A percentile compares a stretch with the other conserved stretches of the same genome.
These are phyloP conservation scores for Halisarca cf. caerulea DNA, from an alignment of 37 sponge, comb jelly and placozoan genomes.

Conservation along the genomic window DNA sequence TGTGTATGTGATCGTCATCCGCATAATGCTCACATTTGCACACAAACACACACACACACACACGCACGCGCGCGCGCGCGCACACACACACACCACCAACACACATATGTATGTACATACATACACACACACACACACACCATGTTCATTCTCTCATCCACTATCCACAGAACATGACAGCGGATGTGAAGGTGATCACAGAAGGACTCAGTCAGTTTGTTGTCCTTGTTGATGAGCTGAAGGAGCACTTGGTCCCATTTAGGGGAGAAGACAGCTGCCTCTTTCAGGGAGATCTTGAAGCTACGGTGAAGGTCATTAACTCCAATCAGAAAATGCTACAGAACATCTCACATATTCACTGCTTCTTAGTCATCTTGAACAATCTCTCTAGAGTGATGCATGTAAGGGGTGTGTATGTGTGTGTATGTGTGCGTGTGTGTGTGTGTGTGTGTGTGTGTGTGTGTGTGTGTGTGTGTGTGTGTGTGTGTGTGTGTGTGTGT, in stretches of 20 bases:
- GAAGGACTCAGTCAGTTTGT: slow-evolving; percentile 7
- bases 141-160: background rate
- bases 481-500: background rate
- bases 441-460: background rate
- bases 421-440: too few species aligned
- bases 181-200: slow-evolving; percentile 14
- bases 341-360: slow-evolving; percentile 5
- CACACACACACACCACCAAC: too few species aligned
- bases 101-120: background rate
- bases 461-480: background rate
- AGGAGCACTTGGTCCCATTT: background rate
- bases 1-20: too few species aligned
- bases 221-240: background rate
- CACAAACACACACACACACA: too few species aligned
- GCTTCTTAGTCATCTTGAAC: slow-evolving; percentile 21
- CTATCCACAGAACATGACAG: background rate
- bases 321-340: background rate
- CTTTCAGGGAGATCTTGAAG: background rate
- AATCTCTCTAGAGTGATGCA: slow-evolving; percentile 2
- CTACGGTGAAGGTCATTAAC: background rate
- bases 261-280: background rate
- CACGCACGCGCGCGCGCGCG: too few species aligned
- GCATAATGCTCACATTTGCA: too few species aligned
- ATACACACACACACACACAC: background rate
- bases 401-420: background rate